A percentile compares a stretch with the other conserved stretches of the same genome.
Evolutionary conservation across 2,888 invertebrate genomes (phyloP).

Genomic region (Tetragnatha montana): DNA sequence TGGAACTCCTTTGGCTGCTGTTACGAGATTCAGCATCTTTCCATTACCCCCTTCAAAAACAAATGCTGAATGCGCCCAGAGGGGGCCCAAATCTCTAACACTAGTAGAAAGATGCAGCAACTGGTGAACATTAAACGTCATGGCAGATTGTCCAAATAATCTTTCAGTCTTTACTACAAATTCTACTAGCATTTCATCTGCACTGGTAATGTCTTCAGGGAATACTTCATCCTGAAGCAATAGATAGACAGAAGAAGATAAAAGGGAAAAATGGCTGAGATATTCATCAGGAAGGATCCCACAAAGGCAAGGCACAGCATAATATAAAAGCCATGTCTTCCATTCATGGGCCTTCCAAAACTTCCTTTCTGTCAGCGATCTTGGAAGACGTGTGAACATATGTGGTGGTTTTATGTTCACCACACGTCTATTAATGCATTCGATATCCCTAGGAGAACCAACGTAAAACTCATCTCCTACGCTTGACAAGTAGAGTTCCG

Average conservation of each 20-base stretch:
- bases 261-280: neutral
- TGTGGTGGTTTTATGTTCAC: conserved; percentile 31
- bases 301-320: no score
- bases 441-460: conserved; percentile 24
- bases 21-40: conserved; percentile 26
- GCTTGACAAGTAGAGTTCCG: conserved; percentile 23
- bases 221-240: conserved; percentile 1
- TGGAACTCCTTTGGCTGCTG: conserved; percentile 40
- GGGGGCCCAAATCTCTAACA: no score
- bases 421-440: conserved; percentile 10
- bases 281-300: conserved; percentile 20
- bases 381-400: conserved; percentile 31
- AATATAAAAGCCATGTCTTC: conserved; percentile 21
- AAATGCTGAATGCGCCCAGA: no score
- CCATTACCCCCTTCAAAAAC: no score
- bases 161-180: conserved; percentile 32
- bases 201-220: conserved; percentile 1
- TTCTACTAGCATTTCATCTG: conserved; percentile 3
- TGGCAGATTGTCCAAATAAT: conserved; percentile 25
- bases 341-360: conserved; percentile 25
- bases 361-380: conserved; percentile 18
- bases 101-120: conserved; percentile 16
- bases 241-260: neutral
- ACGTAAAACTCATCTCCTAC: conserved; percentile 25
- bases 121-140: conserved; percentile 26